Evolutionary conservation across 2,113 vertebrate species (phyloP), one percentile per base, ranked within the genome.

Genomic region (Triplophysa siluroides): DNA sequence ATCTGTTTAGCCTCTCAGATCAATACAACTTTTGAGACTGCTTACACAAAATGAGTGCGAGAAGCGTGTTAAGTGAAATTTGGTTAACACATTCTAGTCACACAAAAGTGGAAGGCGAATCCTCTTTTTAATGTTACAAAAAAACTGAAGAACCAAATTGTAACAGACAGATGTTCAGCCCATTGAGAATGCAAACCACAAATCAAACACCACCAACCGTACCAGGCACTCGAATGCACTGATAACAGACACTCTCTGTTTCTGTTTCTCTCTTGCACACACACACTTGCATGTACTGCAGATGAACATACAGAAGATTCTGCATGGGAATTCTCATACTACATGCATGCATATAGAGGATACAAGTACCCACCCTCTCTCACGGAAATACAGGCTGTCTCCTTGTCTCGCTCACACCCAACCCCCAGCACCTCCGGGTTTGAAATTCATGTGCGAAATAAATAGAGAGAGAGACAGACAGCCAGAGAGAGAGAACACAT

Each of bases 181-280:
- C 63, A 33, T 82, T 80, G 79, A 81, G 79, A 87, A 86, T 23
- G 26, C 63, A 60, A 76, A 19, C 9, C 78, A 87, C 89, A 86
- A 88, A 89, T 89, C 86, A 89, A 87, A 86, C 84, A 88, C 83
- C 73, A 77, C 79, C 85, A 76, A 68, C 84, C 88, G 80, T 79
- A 79, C 83, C 85, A 85, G 85, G 82, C 81, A 66, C 83, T 64
- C 12, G 14, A 12, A 56, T 45, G n/a, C 43, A 76, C 65, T 13
- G 41, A 62, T 63, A 75, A 71, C 78, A 71, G 18, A 71, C 78
- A 79, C 29, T 24, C 38, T 38, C 75, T 65, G 62, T 80, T 68
- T 60, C 10, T 23, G 24, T 21, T 8, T 79, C 38, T 79, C 19
- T 62, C 45, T 24, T n/a, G 24, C 60, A 62, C 33, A 38, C n/a